Percentiles rank a stretch among this genome's conserved stretches.
Evolutionary conservation across 2,888 invertebrate genomes (phyloP).

Genomic region (Pollenia amentaria): DNA sequence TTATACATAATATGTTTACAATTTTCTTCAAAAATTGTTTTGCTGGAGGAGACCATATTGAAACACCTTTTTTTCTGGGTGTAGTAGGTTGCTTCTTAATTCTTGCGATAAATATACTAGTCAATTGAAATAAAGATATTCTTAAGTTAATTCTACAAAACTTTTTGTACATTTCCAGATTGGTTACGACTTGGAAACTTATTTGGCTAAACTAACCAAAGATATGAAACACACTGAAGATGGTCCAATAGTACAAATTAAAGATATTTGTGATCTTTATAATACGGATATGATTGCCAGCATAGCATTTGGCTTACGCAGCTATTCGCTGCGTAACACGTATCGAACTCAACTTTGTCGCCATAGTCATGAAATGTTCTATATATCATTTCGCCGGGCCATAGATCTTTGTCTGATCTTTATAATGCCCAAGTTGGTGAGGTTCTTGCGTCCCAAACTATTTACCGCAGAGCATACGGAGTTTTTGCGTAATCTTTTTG

Average conservation of each 20-base stretch:
- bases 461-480: conserved; percentile 79
- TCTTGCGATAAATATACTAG: too few species aligned
- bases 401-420: conserved; percentile 84
- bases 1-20: too few species aligned
- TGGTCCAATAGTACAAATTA: conserved; percentile 79
- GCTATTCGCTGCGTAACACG: conserved; percentile 83
- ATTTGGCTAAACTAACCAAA: conserved; percentile 79
- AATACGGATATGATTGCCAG: conserved; percentile 85
- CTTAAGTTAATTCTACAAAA: too few species aligned
- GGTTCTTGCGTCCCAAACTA: conserved; percentile 80
- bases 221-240: conserved; percentile 76
- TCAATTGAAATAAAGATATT: too few species aligned
- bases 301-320: conserved; percentile 85
- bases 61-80: too few species aligned
- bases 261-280: conserved; percentile 83
- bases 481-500: conserved; percentile 84
- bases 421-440: conserved; percentile 84
- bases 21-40: too few species aligned
- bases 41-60: too few species aligned
- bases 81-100: too few species aligned
- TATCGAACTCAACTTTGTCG: conserved; percentile 84
- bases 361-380: conserved; percentile 83
- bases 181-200: conserved; percentile 81
- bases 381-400: conserved; percentile 79
- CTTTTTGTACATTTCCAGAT: conserved; percentile 76